Evolutionary conservation across 2,797 vertebrate genomes (phyloP).

Genomic region (Emys orbicularis): DNA sequence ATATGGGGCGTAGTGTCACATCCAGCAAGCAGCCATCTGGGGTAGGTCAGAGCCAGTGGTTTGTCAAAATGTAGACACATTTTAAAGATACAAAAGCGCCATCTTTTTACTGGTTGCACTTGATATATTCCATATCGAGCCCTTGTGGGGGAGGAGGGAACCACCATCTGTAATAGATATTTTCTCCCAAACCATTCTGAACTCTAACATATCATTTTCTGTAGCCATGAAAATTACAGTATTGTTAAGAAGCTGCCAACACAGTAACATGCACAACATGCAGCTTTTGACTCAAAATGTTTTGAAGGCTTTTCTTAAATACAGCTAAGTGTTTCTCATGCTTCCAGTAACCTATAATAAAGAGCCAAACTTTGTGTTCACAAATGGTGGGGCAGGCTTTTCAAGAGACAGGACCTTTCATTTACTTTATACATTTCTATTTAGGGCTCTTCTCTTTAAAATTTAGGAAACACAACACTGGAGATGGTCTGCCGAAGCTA

Average conservation of each 20-base stretch:
- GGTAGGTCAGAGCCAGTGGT: neutral
- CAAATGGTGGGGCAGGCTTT: slow-evolving; percentile 28
- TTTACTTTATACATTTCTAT: slow-evolving; percentile 44
- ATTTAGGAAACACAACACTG: neutral
- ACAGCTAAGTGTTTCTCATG: slow-evolving; percentile 27
- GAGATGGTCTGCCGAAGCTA: neutral
- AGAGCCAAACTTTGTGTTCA: slow-evolving; percentile 22
- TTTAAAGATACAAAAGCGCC: neutral
- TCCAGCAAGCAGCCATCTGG: neutral
- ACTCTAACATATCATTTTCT: slow-evolving; percentile 55
- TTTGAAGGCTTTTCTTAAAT: slow-evolving; percentile 54
- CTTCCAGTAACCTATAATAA: slow-evolving; percentile 59
- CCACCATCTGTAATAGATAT: slow-evolving; percentile 13
- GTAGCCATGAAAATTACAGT: slow-evolving; percentile 51
- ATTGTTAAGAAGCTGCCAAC: slow-evolving; percentile 23
- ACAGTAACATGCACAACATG: neutral
- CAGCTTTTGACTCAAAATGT: slow-evolving; percentile 49
- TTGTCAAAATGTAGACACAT: slow-evolving; percentile 17
- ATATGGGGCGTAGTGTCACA: no score
- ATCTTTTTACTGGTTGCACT: neutral
- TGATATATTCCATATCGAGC: neutral
- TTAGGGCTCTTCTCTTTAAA: slow-evolving; percentile 5
- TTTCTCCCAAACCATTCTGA: slow-evolving; percentile 34
- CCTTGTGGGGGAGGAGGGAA: neutral
- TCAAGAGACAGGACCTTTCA: slow-evolving; percentile 12